A percentile compares a stretch with the other conserved stretches of the same genome.
phyloP scores from a whole-genome alignment of 2,113 vertebrate genomes.

The Arenaria interpres region DNA sequence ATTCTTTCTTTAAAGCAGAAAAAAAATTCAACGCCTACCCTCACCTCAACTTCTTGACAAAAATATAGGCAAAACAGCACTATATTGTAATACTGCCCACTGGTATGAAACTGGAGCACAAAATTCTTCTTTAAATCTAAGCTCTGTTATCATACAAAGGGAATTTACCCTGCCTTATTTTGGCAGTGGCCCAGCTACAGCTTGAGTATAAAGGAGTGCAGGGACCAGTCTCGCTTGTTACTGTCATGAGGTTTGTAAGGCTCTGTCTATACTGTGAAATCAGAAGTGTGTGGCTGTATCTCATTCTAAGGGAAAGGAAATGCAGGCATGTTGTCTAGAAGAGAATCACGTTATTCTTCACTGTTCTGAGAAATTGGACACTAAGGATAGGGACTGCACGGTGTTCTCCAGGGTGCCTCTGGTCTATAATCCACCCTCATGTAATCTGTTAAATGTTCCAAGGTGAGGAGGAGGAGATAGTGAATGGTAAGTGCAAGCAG shows the following conservation, averaged over 20 bases:
- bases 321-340: neutral
- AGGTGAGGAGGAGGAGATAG: neutral
- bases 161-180: neutral
- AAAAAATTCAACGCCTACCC: neutral
- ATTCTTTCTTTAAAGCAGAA: neutral
- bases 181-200: neutral
- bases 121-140: neutral
- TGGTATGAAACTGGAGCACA: neutral
- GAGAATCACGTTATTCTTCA: neutral
- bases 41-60: neutral
- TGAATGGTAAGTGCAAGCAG: neutral
- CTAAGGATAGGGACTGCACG: neutral
- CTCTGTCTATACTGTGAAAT: neutral
- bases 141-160: neutral
- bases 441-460: neutral
- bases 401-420: neutral
- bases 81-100: neutral
- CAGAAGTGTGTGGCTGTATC: neutral
- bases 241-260: neutral
- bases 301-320: neutral
- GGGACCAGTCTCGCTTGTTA: neutral
- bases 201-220: neutral
- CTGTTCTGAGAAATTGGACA: neutral
- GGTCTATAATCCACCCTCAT: neutral
- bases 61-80: neutral